Conservation (phyloP, 2,797 vertebrate species). For the Labroides dimidiatus region DNA sequence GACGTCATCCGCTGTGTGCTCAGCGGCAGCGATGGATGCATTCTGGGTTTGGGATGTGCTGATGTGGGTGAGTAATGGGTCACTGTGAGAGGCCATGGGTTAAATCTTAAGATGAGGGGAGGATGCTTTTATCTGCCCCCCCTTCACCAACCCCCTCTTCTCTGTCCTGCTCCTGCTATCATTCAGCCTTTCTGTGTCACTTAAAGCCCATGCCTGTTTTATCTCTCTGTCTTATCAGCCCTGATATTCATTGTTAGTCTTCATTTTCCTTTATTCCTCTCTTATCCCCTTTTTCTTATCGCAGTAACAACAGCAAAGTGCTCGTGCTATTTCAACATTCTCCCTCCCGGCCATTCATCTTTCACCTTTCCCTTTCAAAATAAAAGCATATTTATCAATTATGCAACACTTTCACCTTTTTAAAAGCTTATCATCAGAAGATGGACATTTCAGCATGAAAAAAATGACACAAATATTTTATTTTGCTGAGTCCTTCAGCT, state of each 20-base stretch:
- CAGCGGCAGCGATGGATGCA: slow-evolving; percentile 94
- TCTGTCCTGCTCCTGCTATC: slow-evolving; percentile 42
- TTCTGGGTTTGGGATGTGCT: slow-evolving; percentile 94
- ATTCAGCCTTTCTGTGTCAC: slow-evolving; percentile 44
- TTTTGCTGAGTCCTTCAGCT: slow-evolving; percentile 32
- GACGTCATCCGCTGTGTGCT: slow-evolving; percentile 98
- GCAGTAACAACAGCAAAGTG: slow-evolving; percentile 22
- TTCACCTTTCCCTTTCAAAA: slow-evolving; percentile 57
- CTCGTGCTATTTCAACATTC: slow-evolving; percentile 35
- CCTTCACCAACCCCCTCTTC: background rate
- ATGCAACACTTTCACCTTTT: slow-evolving; percentile 51
- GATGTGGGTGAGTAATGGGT: slow-evolving; percentile 90
- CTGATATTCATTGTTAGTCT: slow-evolving; percentile 12
- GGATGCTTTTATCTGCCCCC: slow-evolving; percentile 59
- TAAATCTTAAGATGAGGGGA: slow-evolving; percentile 66
- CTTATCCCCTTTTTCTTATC: background rate
- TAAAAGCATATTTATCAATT: slow-evolving; percentile 70
- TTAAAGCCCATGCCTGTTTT: slow-evolving; percentile 36
- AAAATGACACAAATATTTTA: slow-evolving; percentile 48
- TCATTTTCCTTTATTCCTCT: background rate
- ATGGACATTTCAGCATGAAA: slow-evolving; percentile 29
- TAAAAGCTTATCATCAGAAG: slow-evolving; percentile 32
- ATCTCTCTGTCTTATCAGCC: slow-evolving; percentile 28
- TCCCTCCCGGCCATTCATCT: slow-evolving; percentile 29
- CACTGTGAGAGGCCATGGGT: slow-evolving; percentile 62